Percentiles rank a stretch among this genome's conserved stretches.
These are phyloP conservation scores for Galbula dea DNA, from an alignment of 2,113 vertebrate genomes.

Conservation along the genomic window DNA sequence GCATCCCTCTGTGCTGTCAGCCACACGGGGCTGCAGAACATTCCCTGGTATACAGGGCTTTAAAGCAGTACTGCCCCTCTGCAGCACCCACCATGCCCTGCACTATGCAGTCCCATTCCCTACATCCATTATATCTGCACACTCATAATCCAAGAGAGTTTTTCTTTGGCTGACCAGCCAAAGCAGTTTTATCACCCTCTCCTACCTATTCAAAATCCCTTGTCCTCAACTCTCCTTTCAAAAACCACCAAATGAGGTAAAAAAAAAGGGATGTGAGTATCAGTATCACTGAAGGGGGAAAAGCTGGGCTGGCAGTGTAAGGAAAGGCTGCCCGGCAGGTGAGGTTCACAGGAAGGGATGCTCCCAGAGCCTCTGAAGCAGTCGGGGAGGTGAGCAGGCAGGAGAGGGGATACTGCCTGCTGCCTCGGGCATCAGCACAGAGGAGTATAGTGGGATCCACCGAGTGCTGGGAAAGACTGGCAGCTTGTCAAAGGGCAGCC, in stretches of 20 bases:
- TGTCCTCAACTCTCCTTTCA: not conserved
- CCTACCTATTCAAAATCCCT: not conserved
- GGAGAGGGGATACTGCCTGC: not conserved
- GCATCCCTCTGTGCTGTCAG: not conserved
- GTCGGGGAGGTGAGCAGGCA: not conserved
- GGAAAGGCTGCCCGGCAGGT: not conserved
- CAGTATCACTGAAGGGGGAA: not conserved
- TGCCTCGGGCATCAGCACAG: not conserved
- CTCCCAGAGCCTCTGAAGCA: not conserved
- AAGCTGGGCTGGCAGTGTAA: not conserved
- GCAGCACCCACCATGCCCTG: not conserved
- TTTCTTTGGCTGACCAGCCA: not conserved
- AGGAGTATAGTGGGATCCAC: not conserved
- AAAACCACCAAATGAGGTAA: not conserved
- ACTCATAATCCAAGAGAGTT: not conserved
- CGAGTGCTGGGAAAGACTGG: fast-evolving
- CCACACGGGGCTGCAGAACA: not conserved
- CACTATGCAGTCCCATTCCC: not conserved
- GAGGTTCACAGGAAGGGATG: not conserved
- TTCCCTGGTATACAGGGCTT: not conserved
- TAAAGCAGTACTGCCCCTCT: not conserved
- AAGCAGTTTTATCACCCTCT: not conserved
- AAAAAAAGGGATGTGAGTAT: not conserved
- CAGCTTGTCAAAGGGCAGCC: not conserved
- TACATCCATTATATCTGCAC: fast-evolving